Evolutionary conservation across 92 coral and sea anemone species (phyloP).

Genomic region (Epizoanthus rinbou): DNA sequence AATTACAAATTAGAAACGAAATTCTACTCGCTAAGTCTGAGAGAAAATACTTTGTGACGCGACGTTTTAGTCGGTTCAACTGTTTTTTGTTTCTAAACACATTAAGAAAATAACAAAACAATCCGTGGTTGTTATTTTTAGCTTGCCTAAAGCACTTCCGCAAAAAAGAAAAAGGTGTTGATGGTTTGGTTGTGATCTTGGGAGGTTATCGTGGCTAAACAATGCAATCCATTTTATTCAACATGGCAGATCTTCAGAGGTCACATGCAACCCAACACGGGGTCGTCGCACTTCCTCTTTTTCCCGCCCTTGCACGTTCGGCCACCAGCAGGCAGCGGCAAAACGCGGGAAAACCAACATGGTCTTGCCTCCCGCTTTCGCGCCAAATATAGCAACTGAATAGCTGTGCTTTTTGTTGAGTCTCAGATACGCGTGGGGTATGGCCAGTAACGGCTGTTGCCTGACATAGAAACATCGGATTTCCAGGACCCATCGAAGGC

Average conservation of each 20-base stretch:
- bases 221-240: too few species aligned
- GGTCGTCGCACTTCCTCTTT: slow-evolving; percentile 33
- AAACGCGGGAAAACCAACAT: slow-evolving; percentile 41
- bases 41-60: not conserved
- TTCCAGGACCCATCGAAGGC: not conserved
- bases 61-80: not conserved
- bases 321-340: slow-evolving; percentile 1
- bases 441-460: not conserved
- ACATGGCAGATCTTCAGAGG: slow-evolving; percentile 27
- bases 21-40: not conserved
- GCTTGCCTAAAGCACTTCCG: slow-evolving; percentile 47
- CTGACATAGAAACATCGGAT: not conserved
- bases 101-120: slow-evolving; percentile 31
- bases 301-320: slow-evolving; percentile 41
- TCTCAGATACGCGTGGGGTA: not conserved
- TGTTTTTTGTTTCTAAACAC: not conserved
- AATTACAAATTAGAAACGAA: too few species aligned
- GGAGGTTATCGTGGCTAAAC: slow-evolving; percentile 11
- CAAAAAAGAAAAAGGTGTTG: slow-evolving; percentile 37
- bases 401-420: not conserved
- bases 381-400: not conserved
- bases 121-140: slow-evolving; percentile 14
- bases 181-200: slow-evolving; percentile 29
- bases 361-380: slow-evolving; percentile 5
- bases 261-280: slow-evolving; percentile 41